These are phyloP conservation scores for Balaeniceps rex DNA, from an alignment of 2,113 vertebrate species.

Conservation along the genomic window DNA sequence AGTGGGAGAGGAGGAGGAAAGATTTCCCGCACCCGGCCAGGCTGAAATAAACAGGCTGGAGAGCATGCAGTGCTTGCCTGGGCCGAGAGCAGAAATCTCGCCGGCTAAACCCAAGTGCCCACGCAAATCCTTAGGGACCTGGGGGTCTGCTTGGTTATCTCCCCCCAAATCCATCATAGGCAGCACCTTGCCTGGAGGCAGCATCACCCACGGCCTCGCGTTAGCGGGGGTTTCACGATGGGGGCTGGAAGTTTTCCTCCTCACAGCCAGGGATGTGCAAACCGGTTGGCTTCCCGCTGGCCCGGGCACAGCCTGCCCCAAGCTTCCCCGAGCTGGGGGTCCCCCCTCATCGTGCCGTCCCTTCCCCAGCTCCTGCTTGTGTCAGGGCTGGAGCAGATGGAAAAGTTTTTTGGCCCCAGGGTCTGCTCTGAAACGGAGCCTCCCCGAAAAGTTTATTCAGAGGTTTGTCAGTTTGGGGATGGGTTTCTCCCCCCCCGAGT, in stretches of 20 bases:
- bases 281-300: accelerated
- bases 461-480: neutral
- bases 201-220: accelerated
- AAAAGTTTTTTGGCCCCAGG: neutral
- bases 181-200: neutral
- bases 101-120: neutral
- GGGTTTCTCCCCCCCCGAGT: accelerated
- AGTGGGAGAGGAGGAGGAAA: neutral
- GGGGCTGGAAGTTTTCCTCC: neutral
- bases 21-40: neutral
- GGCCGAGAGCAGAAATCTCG: neutral
- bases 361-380: neutral
- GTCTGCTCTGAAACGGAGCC: neutral
- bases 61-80: neutral
- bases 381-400: neutral
- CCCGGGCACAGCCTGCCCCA: neutral
- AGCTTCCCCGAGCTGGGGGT: accelerated
- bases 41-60: neutral
- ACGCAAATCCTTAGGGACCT: accelerated
- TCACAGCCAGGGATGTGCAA: neutral
- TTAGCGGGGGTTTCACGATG: accelerated
- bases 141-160: neutral
- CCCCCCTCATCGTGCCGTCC: accelerated
- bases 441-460: neutral
- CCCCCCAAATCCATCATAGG: neutral